Conservation (phyloP, 1,140 invertebrate species). For the Hycleus cichorii region DNA sequence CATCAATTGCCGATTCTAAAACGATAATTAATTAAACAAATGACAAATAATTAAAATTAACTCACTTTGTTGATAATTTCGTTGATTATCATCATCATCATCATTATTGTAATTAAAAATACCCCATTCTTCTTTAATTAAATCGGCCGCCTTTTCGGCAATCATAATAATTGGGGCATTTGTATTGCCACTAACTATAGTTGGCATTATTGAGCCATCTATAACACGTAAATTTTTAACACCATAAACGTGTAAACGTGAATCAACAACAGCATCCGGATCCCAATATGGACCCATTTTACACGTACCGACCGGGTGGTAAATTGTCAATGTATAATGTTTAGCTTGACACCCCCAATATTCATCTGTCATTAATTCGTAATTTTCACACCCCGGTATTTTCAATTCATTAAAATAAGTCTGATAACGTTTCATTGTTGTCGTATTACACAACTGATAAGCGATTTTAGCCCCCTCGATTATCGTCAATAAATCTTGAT, state of each 20-base stretch:
- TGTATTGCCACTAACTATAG: slow-evolving; percentile 63
- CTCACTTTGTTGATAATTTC: too few relatives aligned
- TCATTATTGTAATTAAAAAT: neutral
- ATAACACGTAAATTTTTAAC: slow-evolving; percentile 63
- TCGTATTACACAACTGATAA: slow-evolving; percentile 52
- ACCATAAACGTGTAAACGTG: slow-evolving; percentile 58
- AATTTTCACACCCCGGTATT: slow-evolving; percentile 53
- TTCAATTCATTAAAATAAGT: slow-evolving; percentile 52
- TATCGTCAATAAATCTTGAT: slow-evolving; percentile 58
- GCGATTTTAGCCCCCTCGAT: slow-evolving; percentile 65
- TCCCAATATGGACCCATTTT: slow-evolving; percentile 68
- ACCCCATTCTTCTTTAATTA: slow-evolving; percentile 56
- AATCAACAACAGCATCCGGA: slow-evolving; percentile 56
- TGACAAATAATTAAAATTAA: too few relatives aligned
- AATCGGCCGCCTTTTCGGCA: slow-evolving; percentile 67
- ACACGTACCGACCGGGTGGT: slow-evolving; percentile 61
- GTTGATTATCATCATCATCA: too few relatives aligned
- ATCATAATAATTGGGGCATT: slow-evolving; percentile 74
- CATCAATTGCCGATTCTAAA: neutral
- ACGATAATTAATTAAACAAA: neutral
- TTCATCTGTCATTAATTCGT: slow-evolving; percentile 51
- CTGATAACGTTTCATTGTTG: slow-evolving; percentile 55
- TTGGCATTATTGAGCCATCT: slow-evolving; percentile 76
- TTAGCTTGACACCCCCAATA: slow-evolving; percentile 65
- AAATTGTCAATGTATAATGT: slow-evolving; percentile 60